These are phyloP conservation scores for Mionectes olivaceus DNA, from an alignment of 2,797 vertebrate species.

Conservation along the genomic window DNA sequence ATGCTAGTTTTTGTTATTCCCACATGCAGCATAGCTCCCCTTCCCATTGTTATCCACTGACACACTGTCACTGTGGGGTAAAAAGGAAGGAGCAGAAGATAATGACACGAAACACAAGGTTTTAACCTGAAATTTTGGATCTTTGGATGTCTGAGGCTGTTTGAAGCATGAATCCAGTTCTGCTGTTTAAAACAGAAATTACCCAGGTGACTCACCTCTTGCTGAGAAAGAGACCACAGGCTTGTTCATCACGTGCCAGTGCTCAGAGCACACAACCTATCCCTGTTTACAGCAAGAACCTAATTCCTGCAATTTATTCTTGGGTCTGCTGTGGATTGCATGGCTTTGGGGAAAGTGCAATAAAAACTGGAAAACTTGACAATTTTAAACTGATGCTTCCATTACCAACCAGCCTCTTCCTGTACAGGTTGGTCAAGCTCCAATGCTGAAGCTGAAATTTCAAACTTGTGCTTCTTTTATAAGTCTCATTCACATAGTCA, in stretches of 20 bases:
- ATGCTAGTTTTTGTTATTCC: not conserved
- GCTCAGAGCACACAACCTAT: not conserved
- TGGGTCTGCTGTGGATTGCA: not conserved
- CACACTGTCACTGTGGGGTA: not conserved
- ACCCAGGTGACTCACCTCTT: not conserved
- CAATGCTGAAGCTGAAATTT: not conserved
- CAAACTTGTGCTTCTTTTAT: not conserved
- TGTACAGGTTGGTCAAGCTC: not conserved
- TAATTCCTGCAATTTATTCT: not conserved
- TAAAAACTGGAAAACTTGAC: not conserved
- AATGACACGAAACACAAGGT: not conserved
- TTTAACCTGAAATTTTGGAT: constrained; percentile 41
- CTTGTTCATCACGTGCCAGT: not conserved
- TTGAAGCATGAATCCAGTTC: not conserved
- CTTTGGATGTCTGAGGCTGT: not conserved
- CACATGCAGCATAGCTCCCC: not conserved
- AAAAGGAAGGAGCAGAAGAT: not conserved
- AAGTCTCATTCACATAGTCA: not conserved
- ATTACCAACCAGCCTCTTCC: not conserved
- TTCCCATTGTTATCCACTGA: not conserved
- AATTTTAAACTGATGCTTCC: not conserved
- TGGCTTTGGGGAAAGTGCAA: not conserved
- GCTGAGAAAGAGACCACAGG: not conserved
- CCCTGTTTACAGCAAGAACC: not conserved
- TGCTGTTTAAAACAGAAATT: constrained; percentile 7